A percentile compares a stretch with the other conserved stretches of the same genome.
These are phyloP conservation scores for Lycophotia porphyrea DNA, from an alignment of 2,888 invertebrate species.

Conservation along the genomic window DNA sequence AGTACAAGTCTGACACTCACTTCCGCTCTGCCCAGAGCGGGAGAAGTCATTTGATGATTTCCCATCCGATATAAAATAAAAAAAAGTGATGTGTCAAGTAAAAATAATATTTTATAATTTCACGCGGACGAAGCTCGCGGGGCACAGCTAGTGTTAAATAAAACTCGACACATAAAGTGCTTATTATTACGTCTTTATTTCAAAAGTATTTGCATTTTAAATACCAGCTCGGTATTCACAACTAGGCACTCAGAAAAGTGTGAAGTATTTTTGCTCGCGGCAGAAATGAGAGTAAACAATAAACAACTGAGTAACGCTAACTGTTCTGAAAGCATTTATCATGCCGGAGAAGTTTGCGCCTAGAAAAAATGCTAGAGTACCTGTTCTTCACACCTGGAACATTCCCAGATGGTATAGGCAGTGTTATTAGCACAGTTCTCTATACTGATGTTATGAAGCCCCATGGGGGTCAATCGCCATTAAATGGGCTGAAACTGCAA, in stretches of 20 bases:
- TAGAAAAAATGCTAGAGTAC: not conserved
- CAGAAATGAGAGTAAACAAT: not conserved
- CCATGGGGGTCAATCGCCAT: not conserved
- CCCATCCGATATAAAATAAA: too few relatives aligned
- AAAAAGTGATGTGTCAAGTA: too few relatives aligned
- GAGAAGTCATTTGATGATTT: too few relatives aligned
- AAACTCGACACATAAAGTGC: not conserved
- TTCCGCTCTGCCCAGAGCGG: too few relatives aligned
- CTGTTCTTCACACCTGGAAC: not conserved
- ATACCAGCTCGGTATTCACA: not conserved
- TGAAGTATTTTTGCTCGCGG: not conserved
- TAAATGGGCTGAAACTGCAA: not conserved
- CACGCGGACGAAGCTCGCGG: too few relatives aligned
- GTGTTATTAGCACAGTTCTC: too few relatives aligned
- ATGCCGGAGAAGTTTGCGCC: not conserved
- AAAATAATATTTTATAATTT: too few relatives aligned
- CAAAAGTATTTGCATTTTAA: not conserved
- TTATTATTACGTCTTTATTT: not conserved
- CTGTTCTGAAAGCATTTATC: slow-evolving; percentile 5
- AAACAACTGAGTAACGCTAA: not conserved
- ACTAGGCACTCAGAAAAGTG: not conserved
- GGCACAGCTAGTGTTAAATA: too few relatives aligned
- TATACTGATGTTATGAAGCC: not conserved
- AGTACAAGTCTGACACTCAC: too few relatives aligned
- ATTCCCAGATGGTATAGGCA: not conserved